Conservation (phyloP, 1,140 invertebrate genomes). For the Nebria ingens region DNA sequence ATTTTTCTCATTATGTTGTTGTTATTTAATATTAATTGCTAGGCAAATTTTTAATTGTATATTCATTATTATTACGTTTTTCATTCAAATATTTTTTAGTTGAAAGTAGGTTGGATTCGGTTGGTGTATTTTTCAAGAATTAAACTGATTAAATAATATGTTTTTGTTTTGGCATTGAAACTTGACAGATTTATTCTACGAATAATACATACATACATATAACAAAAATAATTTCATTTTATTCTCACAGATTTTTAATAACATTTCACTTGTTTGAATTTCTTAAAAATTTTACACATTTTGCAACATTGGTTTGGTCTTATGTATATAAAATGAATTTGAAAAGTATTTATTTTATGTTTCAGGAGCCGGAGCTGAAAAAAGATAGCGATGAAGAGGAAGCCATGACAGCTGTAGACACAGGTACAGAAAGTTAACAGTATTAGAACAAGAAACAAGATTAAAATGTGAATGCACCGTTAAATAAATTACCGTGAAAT, state of each 20-base stretch:
- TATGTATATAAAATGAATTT: background rate
- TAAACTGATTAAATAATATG: too few relatives aligned
- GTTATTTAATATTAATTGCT: too few relatives aligned
- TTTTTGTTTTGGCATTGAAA: too few relatives aligned
- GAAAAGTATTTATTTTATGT: constrained; percentile 1
- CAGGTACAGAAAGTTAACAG: background rate
- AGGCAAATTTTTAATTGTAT: too few relatives aligned
- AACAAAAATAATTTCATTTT: too few relatives aligned
- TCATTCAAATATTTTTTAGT: too few relatives aligned
- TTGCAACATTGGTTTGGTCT: background rate
- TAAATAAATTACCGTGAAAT: background rate
- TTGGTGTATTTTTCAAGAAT: too few relatives aligned
- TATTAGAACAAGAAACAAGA: background rate
- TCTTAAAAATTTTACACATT: background rate
- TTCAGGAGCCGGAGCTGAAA: constrained; percentile 1
- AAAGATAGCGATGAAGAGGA: background rate
- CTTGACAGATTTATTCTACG: background rate
- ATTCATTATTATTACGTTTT: too few relatives aligned
- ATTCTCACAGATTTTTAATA: too few relatives aligned
- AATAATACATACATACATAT: background rate
- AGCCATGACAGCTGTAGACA: background rate
- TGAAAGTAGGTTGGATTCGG: too few relatives aligned
- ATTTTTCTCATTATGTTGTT: too few relatives aligned
- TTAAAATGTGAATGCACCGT: constrained; percentile 4
- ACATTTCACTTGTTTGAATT: too few relatives aligned